Evolutionary conservation across 2,888 invertebrate species (phyloP), one percentile per base, ranked within the genome.

Genomic region (Mellilla xanthometata): DNA sequence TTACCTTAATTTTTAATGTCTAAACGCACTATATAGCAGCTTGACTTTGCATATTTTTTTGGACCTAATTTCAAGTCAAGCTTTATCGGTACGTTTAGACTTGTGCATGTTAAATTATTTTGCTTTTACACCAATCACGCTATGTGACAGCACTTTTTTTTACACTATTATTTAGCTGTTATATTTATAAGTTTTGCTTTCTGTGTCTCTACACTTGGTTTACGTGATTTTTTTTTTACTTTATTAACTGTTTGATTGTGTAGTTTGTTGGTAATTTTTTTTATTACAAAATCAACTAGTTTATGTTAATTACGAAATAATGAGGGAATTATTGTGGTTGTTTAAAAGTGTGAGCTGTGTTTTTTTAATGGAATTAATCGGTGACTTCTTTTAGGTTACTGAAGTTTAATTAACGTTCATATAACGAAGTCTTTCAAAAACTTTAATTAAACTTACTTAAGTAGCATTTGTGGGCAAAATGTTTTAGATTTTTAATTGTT

Each of bases 101-200:
- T 11, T 3, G 50, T 67, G 60, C 60, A 66, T 72, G 59, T 57
- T 28, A 22, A 38, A 23, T 32, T 29, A 56, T 38, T 49, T 48
- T 43, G 54, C 56, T 56, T 56, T 12, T 22, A 46, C 53, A 52
- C 45, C 12, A 36, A 35, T 45, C 52, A 63, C 58, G 49, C 56
- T 58, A 41, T 63, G 52, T 61, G 55, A 60, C 58, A 51, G 63
- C 68, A 70, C 62, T 38, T 22, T 53, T 53, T 54, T 60, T 63
- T 24, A 19, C 56, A 41, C 52, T 72, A 70, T 72, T 74, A 71
- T 77, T 80, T 82, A 67, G 84, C 82, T 84, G 84, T 84, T 82
- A 81, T 76, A 57, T 76, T 76, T 67, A 46, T 39, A 62, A 60
- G 56, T 53, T 61, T 39, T 49, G 52, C 52, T 60, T 59, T 54